Percentiles rank a stretch among this genome's conserved stretches.
These are phyloP conservation scores for Apamea monoglypha DNA, from an alignment of 2,888 invertebrate species.

Conservation along the genomic window DNA sequence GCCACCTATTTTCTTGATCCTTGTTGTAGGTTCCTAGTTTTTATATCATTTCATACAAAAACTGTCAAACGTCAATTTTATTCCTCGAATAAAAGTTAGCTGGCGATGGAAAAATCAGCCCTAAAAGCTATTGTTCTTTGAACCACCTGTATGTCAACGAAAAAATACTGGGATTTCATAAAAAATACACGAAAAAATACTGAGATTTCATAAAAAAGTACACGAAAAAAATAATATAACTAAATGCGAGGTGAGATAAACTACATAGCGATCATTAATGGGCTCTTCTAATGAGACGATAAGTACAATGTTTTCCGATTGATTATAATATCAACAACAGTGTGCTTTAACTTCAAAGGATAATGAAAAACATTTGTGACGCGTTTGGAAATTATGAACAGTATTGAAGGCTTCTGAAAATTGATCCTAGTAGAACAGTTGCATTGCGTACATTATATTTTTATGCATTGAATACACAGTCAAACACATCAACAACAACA, in stretches of 20 bases:
- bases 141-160: not conserved
- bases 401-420: conserved; percentile 14
- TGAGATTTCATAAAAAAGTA: conserved; percentile 10
- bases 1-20: too few relatives aligned
- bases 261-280: not conserved
- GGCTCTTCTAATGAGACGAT: conserved; percentile 16
- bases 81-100: too few relatives aligned
- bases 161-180: conserved; percentile 11
- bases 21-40: too few relatives aligned
- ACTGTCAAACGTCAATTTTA: too few relatives aligned
- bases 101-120: too few relatives aligned
- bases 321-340: conserved; percentile 12
- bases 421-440: conserved; percentile 2
- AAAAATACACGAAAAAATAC: not conserved
- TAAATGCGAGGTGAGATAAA: conserved; percentile 12
- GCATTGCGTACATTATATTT: conserved; percentile 35
- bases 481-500: conserved; percentile 67
- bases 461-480: conserved; percentile 52
- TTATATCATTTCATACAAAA: too few relatives aligned
- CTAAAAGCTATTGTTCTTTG: conserved; percentile 13
- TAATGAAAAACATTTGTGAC: not conserved
- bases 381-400: not conserved
- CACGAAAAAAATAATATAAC: not conserved
- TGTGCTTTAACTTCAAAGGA: not conserved
- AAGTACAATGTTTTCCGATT: conserved; percentile 45